Conservation (phyloP, 2,888 invertebrate genomes). For the Dichetophora obliterata region DNA sequence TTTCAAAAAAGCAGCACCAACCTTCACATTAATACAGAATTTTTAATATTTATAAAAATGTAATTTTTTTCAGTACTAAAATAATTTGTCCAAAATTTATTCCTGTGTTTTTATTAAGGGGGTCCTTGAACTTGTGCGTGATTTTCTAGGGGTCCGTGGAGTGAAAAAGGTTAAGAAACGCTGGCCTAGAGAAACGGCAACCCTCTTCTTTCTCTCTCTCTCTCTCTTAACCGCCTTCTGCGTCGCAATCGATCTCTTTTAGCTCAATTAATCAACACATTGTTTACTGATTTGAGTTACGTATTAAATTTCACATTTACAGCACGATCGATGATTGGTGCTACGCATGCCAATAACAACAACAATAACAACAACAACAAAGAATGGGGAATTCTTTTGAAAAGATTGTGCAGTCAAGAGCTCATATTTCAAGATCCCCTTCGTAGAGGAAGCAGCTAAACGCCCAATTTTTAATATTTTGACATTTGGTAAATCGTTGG, state of each 20-base stretch:
- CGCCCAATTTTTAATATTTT: not conserved
- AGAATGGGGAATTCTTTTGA: not conserved
- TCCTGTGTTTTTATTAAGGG: too few relatives aligned
- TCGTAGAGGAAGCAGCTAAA: not conserved
- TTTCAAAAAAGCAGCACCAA: too few relatives aligned
- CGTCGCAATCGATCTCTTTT: not conserved
- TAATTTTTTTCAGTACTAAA: too few relatives aligned
- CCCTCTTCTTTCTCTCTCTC: too few relatives aligned
- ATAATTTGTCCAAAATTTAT: too few relatives aligned
- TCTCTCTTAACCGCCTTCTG: too few relatives aligned
- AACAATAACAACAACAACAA: not conserved
- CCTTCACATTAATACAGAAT: too few relatives aligned
- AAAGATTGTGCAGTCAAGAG: not conserved
- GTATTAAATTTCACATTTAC: not conserved
- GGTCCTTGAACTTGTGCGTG: too few relatives aligned
- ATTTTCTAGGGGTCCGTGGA: too few relatives aligned
- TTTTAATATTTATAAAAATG: too few relatives aligned
- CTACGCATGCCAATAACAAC: not conserved
- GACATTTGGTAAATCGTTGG: not conserved
- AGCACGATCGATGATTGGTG: constrained; percentile 6
- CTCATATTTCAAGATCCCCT: not conserved
- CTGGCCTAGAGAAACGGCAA: too few relatives aligned
- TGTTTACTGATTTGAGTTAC: constrained; percentile 3
- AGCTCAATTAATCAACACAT: constrained; percentile 14
- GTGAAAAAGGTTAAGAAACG: too few relatives aligned